Base-by-base conservation (phyloP, 2,113 vertebrate species). In the Numida meleagris region DNA sequence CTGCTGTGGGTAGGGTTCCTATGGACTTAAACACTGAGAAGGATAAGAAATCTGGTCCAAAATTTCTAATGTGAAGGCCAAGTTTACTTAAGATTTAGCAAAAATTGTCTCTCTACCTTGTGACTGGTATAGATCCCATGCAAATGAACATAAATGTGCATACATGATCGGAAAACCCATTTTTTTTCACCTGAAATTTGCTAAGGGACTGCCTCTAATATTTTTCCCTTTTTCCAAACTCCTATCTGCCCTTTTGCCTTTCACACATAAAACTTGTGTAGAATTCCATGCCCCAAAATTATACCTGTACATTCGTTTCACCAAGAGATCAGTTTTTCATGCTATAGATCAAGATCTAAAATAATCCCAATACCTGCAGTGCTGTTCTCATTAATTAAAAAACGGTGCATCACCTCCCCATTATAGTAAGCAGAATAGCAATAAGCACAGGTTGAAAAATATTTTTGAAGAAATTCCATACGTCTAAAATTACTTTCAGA, bases 361-460 rank as follows among this genome's bases (percentile, higher is more conserved):
- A 51, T 24, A 23, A 34, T 14, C 27, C 7, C 63, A 51, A 55
- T 55, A 75, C 34, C n/a, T 46, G 16, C 51, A 79, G 16, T 42
- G 38, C 2, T 89, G 34, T 50, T 89, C 23, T 79, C 48, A 61
- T 5, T 36, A 81, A 43, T 51, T 7, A 9, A 71, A 78, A 76
- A 79, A 7, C 0, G 0, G 3, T 43, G 8, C 59, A 46, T 74
- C 40, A 43, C 66, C 46, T 83, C 51, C 42, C 20, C 71, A 15
- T 53, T 70, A 40, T 2, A 51, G 20, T 14, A 24, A 87, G 14
- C 13, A 87, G 70, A 93, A 87, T 25, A 63, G 34, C n/a, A 67
- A 74, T 1, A 2, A 78, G 9, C n/a, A 84, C 33, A 23, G 27
- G 8, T 15, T 78, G 74, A 89, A 93, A 95, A 79, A 59, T 33